Evolutionary conservation across 2,888 invertebrate genomes (phyloP).

Genomic region (Drepana falcataria): DNA sequence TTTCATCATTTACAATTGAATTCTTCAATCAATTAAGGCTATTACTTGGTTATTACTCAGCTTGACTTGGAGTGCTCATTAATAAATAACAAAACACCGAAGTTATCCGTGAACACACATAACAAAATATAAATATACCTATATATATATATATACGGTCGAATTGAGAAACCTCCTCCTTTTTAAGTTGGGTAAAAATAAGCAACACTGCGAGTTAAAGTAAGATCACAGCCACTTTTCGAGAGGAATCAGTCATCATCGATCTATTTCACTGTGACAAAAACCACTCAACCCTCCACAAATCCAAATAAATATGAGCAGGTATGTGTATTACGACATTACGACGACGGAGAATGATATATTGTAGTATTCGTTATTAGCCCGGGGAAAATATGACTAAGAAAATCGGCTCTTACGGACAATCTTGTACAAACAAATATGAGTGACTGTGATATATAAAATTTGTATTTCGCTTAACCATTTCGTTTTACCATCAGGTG

Average conservation of each 20-base stretch:
- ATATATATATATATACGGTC: no score
- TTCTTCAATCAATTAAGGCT: no score
- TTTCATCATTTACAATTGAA: no score
- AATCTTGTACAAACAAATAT: not conserved
- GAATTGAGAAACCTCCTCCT: no score
- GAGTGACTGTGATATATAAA: not conserved
- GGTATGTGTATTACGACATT: not conserved
- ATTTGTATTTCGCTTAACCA: not conserved
- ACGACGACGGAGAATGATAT: not conserved
- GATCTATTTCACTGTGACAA: conserved; percentile 7
- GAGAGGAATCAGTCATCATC: not conserved
- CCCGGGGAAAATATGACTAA: not conserved
- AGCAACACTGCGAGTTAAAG: no score
- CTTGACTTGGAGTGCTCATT: no score
- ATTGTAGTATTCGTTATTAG: not conserved
- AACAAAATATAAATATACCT: no score
- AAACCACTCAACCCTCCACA: not conserved
- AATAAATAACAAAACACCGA: no score
- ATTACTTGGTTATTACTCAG: no score
- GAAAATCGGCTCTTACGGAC: not conserved
- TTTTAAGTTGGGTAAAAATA: no score
- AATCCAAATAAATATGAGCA: not conserved
- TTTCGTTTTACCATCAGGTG: no score
- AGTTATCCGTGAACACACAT: no score
- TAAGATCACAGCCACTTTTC: not conserved